Evolutionary conservation across 2,797 vertebrate species (phyloP).

Genomic region (Pempheris klunzingeri): DNA sequence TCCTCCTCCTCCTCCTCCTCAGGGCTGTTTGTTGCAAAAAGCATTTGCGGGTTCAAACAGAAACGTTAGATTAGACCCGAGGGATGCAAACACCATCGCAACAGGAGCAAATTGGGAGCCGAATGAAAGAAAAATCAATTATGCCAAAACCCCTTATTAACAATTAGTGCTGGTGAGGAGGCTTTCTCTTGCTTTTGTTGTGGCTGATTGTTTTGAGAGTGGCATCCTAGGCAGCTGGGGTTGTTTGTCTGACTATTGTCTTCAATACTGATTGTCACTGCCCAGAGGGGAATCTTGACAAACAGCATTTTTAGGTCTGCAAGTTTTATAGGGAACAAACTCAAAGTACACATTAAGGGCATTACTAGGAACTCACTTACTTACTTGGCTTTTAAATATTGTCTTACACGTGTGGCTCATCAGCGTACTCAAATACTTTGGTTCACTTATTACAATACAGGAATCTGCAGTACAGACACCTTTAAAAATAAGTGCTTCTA

Average conservation of each 20-base stretch:
- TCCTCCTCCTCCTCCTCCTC: slow-evolving; percentile 27
- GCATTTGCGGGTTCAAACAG: slow-evolving; percentile 70
- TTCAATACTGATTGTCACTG: slow-evolving; percentile 44
- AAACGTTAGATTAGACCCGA: slow-evolving; percentile 73
- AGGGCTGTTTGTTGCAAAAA: slow-evolving; percentile 61
- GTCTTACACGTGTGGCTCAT: background rate
- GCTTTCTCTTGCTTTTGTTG: slow-evolving; percentile 72
- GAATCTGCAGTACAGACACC: background rate
- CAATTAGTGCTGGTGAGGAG: slow-evolving; percentile 72
- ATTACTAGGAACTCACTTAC: too few species aligned
- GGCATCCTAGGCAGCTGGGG: slow-evolving; percentile 61
- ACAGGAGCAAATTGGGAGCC: slow-evolving; percentile 72
- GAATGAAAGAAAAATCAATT: slow-evolving; percentile 82
- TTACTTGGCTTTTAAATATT: background rate
- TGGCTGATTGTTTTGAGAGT: slow-evolving; percentile 73
- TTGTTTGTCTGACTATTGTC: slow-evolving; percentile 73
- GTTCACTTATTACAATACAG: background rate
- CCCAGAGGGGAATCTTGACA: slow-evolving; percentile 40
- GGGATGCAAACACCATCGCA: slow-evolving; percentile 69
- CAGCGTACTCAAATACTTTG: background rate
- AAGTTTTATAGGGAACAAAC: slow-evolving; percentile 50
- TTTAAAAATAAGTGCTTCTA: background rate
- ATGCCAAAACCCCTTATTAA: slow-evolving; percentile 78
- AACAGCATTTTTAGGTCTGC: slow-evolving; percentile 45
- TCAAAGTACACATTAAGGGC: background rate